Evolutionary conservation across 2,113 vertebrate species (phyloP).

Genomic region (Platichthys flesus): DNA sequence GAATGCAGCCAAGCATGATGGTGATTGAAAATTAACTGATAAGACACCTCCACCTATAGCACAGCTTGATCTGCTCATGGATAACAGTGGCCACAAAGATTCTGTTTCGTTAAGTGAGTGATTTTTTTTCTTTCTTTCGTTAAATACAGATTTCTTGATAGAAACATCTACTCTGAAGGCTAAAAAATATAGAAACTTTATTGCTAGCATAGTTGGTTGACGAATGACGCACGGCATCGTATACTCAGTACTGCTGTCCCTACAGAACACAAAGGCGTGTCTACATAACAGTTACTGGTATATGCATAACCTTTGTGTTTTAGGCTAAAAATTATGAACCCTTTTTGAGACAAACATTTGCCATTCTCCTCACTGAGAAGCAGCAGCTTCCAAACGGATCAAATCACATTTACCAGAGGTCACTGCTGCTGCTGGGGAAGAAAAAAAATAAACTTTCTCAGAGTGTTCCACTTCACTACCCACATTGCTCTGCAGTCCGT

Average conservation of each 20-base stretch:
- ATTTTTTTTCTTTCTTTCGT: not conserved
- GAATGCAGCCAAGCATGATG: not conserved
- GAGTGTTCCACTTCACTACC: slow-evolving; percentile 1
- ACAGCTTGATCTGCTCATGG: not conserved
- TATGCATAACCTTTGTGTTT: not conserved
- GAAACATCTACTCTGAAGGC: slow-evolving; percentile 3
- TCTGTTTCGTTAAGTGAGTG: not conserved
- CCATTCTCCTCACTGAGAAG: not conserved
- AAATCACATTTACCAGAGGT: not conserved
- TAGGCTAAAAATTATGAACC: not conserved
- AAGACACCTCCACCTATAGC: not conserved
- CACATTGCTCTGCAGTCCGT: not conserved
- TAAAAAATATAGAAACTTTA: not conserved
- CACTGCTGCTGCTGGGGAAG: not conserved
- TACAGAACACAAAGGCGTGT: not conserved
- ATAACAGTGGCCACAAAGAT: not conserved
- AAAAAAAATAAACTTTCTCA: not conserved
- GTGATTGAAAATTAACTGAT: not conserved
- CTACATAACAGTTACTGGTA: slow-evolving; percentile 1
- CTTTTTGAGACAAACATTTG: not conserved
- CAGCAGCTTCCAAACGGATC: not conserved
- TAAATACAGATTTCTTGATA: slow-evolving; percentile 4
- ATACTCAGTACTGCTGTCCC: not conserved
- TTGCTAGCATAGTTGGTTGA: slow-evolving; percentile 8
- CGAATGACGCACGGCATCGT: not conserved